Percentiles rank a stretch among this genome's conserved stretches.
phyloP scores from a whole-genome alignment of 1,140 invertebrate species.

The Drusus annulatus region DNA sequence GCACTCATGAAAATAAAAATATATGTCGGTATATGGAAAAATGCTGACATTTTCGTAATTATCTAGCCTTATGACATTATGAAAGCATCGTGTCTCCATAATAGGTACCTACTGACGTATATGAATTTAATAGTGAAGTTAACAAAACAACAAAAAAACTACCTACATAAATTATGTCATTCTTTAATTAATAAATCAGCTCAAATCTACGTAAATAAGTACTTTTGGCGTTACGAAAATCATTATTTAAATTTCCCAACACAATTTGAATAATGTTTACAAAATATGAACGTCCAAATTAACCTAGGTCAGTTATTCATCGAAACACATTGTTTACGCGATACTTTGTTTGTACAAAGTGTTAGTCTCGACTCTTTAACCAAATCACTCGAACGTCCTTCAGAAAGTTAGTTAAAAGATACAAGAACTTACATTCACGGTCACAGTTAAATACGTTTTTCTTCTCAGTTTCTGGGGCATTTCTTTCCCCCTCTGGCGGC shows the following conservation, averaged over 20 bases:
- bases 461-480: slow-evolving; percentile 16
- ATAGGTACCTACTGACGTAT: background rate
- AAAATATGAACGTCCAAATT: slow-evolving; percentile 9
- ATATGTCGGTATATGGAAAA: background rate
- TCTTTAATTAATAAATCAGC: too few species aligned
- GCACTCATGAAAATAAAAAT: background rate
- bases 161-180: too few species aligned
- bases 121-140: background rate
- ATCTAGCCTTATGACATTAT: background rate
- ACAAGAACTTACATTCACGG: slow-evolving; percentile 33
- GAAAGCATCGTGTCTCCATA: background rate
- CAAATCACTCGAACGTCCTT: slow-evolving; percentile 10
- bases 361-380: background rate
- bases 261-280: slow-evolving; percentile 1
- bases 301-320: background rate
- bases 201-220: background rate
- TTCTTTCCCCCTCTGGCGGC: slow-evolving; percentile 27
- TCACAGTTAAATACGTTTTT: slow-evolving; percentile 9
- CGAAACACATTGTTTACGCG: background rate
- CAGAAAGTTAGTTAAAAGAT: slow-evolving; percentile 9
- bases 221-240: background rate
- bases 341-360: background rate
- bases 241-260: background rate
- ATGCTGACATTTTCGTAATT: background rate
- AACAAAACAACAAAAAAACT: background rate